Evolutionary conservation across 2,113 vertebrate genomes (phyloP).

Genomic region (Cercocebus atys): DNA sequence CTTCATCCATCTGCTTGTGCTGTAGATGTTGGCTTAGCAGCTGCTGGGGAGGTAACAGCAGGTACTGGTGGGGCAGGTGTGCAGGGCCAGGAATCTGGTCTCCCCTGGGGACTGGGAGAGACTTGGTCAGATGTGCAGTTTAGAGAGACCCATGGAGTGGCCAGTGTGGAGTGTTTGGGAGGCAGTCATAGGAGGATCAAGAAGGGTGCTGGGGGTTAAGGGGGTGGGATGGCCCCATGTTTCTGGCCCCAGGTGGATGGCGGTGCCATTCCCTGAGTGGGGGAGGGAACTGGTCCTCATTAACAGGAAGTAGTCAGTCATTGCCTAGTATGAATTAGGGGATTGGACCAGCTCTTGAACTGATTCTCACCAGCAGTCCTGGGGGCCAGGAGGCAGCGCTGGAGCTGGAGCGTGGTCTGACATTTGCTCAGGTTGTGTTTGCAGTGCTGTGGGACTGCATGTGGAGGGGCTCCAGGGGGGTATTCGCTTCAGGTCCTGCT

Average conservation of each 20-base stretch:
- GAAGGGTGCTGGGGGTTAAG: background rate
- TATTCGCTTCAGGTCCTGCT: background rate
- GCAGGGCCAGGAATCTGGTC: background rate
- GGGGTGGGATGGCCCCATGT: background rate
- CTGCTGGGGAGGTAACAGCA: background rate
- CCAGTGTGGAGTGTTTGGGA: background rate
- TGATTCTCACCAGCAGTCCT: background rate
- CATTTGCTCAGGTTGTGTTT: background rate
- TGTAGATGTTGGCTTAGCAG: background rate
- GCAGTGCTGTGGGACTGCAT: background rate
- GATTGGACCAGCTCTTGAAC: background rate
- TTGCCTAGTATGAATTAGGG: background rate
- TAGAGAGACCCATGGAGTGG: background rate
- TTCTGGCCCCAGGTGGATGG: background rate
- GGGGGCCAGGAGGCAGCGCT: background rate
- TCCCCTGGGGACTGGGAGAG: background rate
- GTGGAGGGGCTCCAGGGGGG: background rate
- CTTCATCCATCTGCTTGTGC: fast-evolving
- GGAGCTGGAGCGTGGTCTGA: too few relatives aligned
- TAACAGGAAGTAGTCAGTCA: background rate
- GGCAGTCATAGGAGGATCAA: background rate
- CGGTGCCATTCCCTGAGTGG: background rate
- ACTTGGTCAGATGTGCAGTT: background rate
- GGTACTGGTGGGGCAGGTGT: background rate
- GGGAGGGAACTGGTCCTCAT: background rate